Base-by-base conservation (phyloP, 2,888 invertebrate species). In the Ochlodes sylvanus region DNA sequence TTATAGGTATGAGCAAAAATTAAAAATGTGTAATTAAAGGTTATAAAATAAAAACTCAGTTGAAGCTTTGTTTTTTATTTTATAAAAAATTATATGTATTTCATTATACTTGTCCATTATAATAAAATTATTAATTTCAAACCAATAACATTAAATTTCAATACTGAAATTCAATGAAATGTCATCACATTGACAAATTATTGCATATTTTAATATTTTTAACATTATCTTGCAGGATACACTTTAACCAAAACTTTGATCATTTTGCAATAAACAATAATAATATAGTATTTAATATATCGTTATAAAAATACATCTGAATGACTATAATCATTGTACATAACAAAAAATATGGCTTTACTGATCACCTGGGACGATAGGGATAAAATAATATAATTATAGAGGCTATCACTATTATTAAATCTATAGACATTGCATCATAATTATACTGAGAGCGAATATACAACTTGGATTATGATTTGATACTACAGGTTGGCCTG, bases 1-100 rank as follows among this genome's bases (percentile, higher is more conserved):
- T 97, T 56, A 95, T 97, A 72, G 96, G 96, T 70, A 94, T 96
- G 94, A 86, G 83, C 61, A 78, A 75, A 69, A 79, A 77, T 73
- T 70, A 74, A 32, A 64, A 70, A 70, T 57, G 7, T 60, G 19
- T 58, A 19, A 15, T 6, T 15, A 56, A 21, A 17, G 10, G 15
- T 17, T n/a, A 55, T 57, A 71, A 80, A 90, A 88, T 88, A 86
- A 90, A 89, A 75, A 73, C 73, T 57, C 72, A 76, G 71, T 77
- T 75, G 79, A 88, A 90, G 90, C 90, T 81, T 86, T 89, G 84
- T 87, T 84, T 83, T 85, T 89, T 88, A 86, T 83, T 90, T 87
- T 87, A 83, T 86, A 85, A 86, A 92, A 88, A 92, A 89, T 90
- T 89, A 90, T 87, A 90, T 88, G 87, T 87, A 87, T 87, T 88